These are phyloP conservation scores for Pinctada fucata DNA, from an alignment of 2,888 invertebrate species.

Conservation along the genomic window DNA sequence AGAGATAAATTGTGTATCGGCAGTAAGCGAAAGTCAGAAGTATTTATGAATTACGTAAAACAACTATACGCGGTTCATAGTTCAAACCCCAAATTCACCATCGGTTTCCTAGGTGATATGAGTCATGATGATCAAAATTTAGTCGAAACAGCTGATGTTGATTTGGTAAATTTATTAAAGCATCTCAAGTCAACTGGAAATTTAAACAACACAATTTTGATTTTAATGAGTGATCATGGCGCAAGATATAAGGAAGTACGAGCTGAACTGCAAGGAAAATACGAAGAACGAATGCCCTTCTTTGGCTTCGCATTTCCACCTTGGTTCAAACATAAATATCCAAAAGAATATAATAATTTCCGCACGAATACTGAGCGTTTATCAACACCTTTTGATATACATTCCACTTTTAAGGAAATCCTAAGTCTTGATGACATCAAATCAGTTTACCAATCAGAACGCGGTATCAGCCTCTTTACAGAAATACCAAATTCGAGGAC, in stretches of 20 bases:
- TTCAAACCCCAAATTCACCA: slow-evolving; percentile 86
- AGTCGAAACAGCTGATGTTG: slow-evolving; percentile 85
- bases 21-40: slow-evolving; percentile 79
- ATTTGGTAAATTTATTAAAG: slow-evolving; percentile 80
- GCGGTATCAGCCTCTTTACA: slow-evolving; percentile 68
- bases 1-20: slow-evolving; percentile 11
- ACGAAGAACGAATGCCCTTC: slow-evolving; percentile 92
- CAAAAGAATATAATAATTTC: slow-evolving; percentile 80
- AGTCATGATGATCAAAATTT: slow-evolving; percentile 91
- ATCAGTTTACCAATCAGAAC: slow-evolving; percentile 30
- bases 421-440: slow-evolving; percentile 78
- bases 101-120: slow-evolving; percentile 92
- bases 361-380: slow-evolving; percentile 83
- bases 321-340: slow-evolving; percentile 82
- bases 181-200: slow-evolving; percentile 80
- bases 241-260: slow-evolving; percentile 86
- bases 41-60: slow-evolving; percentile 74
- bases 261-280: slow-evolving; percentile 90
- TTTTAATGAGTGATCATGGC: slow-evolving; percentile 95
- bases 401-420: slow-evolving; percentile 86
- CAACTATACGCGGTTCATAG: slow-evolving; percentile 82
- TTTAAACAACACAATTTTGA: slow-evolving; percentile 87
- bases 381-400: slow-evolving; percentile 91
- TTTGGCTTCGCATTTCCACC: slow-evolving; percentile 88
- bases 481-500: slow-evolving; percentile 83